Base-by-base conservation (phyloP, 2,113 vertebrate genomes). In the Passer montanus region DNA sequence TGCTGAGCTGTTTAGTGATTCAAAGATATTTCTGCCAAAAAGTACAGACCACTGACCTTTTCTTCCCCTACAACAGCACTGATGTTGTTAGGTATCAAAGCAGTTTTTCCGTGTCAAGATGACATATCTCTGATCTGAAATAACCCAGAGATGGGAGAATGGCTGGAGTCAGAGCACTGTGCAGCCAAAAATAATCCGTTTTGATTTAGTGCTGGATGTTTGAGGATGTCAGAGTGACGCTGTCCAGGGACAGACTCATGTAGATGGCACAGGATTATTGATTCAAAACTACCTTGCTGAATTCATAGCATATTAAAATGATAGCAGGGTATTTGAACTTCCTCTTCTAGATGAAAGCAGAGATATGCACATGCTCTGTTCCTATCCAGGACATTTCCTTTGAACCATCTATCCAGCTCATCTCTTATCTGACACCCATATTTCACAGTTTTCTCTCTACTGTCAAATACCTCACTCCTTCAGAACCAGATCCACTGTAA, bases 381-480 rank as follows among this genome's bases (percentile, higher is more conserved):
- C 47, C 68, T 47, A 3, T 18, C 24, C 86, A 72, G 31, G 43
- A 67, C 27, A 28, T 55, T 20, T 67, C 43, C 52, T 46, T 72
- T 15, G 4, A 76, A 43, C 23, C 2, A 4, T 14, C 20, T 39
- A 20, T 43, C 21, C 47, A 80, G 31, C 10, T 62, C 35, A 4
- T 43, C 56, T 75, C 41, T 50, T 53, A 17, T 11, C 19, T 70
- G 66, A 74, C 17, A 68, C 7, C 11, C 3, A 0, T 15, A 63
- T 63, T 80, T 67, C 58, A 39, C n/a, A 28, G 15, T 46, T 56
- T 60, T 67, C 46, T 52, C 52, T 72, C 73, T 14, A 19, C 6
- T n/a, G 6, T 9, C 0, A 0, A 70, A 43, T 6, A 63, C 6
- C 3, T 76, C 22, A 62, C 11, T 87, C n/a, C 78, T 68, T 41